Base-by-base conservation (phyloP, 2,888 invertebrate species). In the Caenorhabditis sp. region DNA sequence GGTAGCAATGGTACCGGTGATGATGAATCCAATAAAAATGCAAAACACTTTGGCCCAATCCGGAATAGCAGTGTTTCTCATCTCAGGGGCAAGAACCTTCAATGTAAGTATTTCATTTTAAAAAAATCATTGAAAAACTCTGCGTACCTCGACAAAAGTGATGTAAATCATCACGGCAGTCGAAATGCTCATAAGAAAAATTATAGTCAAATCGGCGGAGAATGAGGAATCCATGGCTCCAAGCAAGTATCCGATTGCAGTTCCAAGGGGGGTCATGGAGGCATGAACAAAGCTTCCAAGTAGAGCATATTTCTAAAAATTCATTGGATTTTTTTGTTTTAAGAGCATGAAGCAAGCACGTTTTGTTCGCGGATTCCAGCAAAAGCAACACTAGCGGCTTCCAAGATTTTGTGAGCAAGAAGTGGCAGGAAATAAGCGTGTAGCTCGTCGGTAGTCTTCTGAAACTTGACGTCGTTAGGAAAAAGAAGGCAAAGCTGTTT, bases 381-480 rank as follows among this genome's bases (percentile, higher is more conserved):
- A 6, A n/a, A 40, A 11, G 67, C 67, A 1, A 67, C 53, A 5
- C 35, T 18, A 1, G 55, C 9, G 2, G 67, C 67, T 15, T 67
- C 67, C n/a, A 67, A 24, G 0, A 55, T n/a, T 20, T 67, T 67
- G 55, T 67, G 67, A 0, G 55, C 24, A 4, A 67, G 11, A 8
- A 67, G 28, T 0, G 67, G 67, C 9, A 24, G 11, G 15, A 26
- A 24, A 22, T n/a, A 67, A 0, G 55, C 40, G 3, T 13, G 18
- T 15, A 55, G 13, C 13, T 53, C 65, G 0, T 37, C 26, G 1
- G 9, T 4, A 15, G 13, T n/a, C 37, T 51, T 37, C 53, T 65
- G 51, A 22, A 64, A 32, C 0, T 51, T 9, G 32, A 47, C 0
- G 8, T 18, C 35, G 2, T 0, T 1, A 51, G n/a, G n/a, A n/a